These are phyloP conservation scores for Thaumetopoea pityocampa DNA, from an alignment of 1,140 invertebrate genomes.

Conservation along the genomic window DNA sequence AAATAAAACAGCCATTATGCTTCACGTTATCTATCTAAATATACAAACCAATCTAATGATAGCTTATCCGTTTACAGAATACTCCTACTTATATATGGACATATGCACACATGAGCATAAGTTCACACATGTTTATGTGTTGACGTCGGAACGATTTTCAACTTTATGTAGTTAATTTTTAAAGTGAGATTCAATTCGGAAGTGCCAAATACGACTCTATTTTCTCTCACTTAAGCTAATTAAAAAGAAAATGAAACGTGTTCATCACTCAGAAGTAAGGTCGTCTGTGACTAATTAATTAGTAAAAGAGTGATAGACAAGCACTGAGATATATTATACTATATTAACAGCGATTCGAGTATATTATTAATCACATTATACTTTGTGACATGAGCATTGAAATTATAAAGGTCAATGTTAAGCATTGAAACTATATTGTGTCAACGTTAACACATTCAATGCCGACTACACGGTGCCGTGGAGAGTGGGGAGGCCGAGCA, in stretches of 20 bases:
- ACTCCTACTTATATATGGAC: conserved; percentile 13
- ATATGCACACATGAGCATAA: not conserved
- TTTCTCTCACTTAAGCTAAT: conserved; percentile 34
- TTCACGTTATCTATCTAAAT: conserved; percentile 18
- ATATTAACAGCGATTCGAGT: conserved; percentile 2
- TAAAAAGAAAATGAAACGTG: conserved; percentile 42
- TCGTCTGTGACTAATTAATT: conserved; percentile 43
- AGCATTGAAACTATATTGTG: too few relatives aligned
- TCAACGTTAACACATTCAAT: too few relatives aligned
- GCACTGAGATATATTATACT: conserved; percentile 19
- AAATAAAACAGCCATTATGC: conserved; percentile 22
- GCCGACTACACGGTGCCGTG: too few relatives aligned
- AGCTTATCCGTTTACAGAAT: conserved; percentile 22
- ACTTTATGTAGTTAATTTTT: conserved; percentile 1
- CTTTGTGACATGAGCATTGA: too few relatives aligned
- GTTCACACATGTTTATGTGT: conserved; percentile 7
- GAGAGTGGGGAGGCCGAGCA: too few relatives aligned
- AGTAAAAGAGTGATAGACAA: conserved; percentile 34
- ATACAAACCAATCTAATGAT: conserved; percentile 20
- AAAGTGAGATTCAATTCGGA: conserved; percentile 6
- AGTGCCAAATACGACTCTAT: conserved; percentile 1
- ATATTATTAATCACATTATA: too few relatives aligned
- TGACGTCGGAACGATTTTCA: not conserved
- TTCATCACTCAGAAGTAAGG: conserved; percentile 41
- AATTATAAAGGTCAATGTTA: too few relatives aligned